Base-by-base conservation (phyloP, 2,888 invertebrate species). In the Sinopyrophorus schimmeli region DNA sequence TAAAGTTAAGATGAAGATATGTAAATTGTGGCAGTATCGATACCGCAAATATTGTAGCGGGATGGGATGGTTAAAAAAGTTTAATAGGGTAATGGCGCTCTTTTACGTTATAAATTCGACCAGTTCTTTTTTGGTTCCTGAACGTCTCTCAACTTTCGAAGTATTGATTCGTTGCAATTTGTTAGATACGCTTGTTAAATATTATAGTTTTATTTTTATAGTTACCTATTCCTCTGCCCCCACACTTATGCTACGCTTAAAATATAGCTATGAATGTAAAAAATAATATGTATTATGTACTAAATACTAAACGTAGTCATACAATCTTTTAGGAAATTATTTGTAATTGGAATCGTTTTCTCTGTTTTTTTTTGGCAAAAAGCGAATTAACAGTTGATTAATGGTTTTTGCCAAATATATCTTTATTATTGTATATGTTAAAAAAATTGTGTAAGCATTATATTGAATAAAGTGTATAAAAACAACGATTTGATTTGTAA, bases 241-340 rank as follows among this genome's bases (percentile, higher is more conserved):
- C 54, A 65, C 63, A 68, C 65, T 62, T 62, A 58, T 57, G 67
- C 69, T 68, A 66, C 62, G 68, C 69, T 67, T 68, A 66, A 48
- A 61, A 51, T 63, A 65, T 63, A 63, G 69, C 69, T 69, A 68
- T 69, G 59, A 65, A 66, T 70, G 69, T 70, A 69, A 65, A 47
- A 48, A 41, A 62, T 55, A 63, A 58, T 61, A 65, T 55, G 55
- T 61, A 62, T 56, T 42, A 47, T 35, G 50, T 52, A 52, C 21
- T 42, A 42, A n/a, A 40, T 47, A 46, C 15, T 15, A 39, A 21
- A 28, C 30, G 46, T 49, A 49, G 53, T 49, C 53, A 55, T 58
- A 16, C 58, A 57, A 42, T 46, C 60, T 58, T 60, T 58, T 65
- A 65, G 64, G 54, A 52, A 63, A 65, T 63, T 61, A 61, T 55